Base-by-base conservation (phyloP, 2,113 vertebrate genomes). In the Hemibagrus wyckioides region DNA sequence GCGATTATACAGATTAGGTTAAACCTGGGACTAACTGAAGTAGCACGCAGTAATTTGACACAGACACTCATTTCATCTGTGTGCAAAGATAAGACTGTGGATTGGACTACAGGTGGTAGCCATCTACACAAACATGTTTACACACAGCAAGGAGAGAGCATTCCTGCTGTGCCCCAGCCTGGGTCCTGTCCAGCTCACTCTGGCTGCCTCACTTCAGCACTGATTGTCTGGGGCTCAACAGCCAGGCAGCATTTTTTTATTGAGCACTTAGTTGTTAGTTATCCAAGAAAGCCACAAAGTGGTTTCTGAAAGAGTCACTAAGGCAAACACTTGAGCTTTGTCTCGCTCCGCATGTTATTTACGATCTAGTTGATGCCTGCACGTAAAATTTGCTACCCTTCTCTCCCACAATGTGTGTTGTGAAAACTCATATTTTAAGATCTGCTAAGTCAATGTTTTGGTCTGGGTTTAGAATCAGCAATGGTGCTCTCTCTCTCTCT, bases 111-210 rank as follows among this genome's bases (percentile, higher is more conserved):
- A 90, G 89, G 77, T 91, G 91, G 88, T 88, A 83, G 39, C 76
- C 52, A 57, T 86, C 86, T 52, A 93, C 82, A 90, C 86, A 91
- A 94, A 94, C 92, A 93, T 94, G 93, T 94, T 94, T 93, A 92
- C 90, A 86, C 52, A 73, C 28, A 54, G 84, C 80, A 77, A 89
- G 83, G 59, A 59, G 76, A 81, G 71, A 85, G 63, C 69, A 85
- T 85, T 88, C 82, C 44, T 84, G 61, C 86, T 80, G 54, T 83
- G 50, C 56, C 61, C 82, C 41, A 44, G 86, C 57, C 87, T 86
- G 86, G 86, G 44, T 36, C 25, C n/a, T 14, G 39, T 90, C 76
- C 87, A 88, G 59, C 80, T 81, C 86, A 81, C 73, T 56, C 77
- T 21, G 89, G 88, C 89, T 63, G 89, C 90, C 90, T 89, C 75